These are phyloP conservation scores for Phacellophora camtschatica DNA, from an alignment of 30 jellyfish, hydroid and myxozoan species.

Conservation along the genomic window DNA sequence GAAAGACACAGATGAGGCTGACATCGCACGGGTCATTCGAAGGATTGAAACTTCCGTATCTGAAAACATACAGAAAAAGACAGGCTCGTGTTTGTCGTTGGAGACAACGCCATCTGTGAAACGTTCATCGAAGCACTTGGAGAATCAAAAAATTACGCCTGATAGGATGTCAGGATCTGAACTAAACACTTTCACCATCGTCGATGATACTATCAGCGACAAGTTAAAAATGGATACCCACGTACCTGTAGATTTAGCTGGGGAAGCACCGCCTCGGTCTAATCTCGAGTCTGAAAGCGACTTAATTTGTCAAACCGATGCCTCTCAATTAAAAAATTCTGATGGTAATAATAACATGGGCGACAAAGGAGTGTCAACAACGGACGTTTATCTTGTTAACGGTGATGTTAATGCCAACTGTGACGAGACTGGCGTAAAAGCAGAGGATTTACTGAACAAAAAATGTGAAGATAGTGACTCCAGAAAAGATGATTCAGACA, in stretches of 20 bases:
- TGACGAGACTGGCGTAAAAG: background rate
- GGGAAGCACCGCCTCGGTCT: background rate
- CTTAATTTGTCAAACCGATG: background rate
- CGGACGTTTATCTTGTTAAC: background rate
- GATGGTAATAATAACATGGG: constrained; percentile 6
- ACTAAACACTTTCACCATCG: background rate
- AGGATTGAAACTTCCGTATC: constrained; percentile 73
- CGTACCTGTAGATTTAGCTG: background rate
- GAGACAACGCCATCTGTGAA: constrained; percentile 12
- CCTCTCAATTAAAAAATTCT: background rate
- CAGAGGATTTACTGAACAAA: background rate
- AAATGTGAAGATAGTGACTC: background rate
- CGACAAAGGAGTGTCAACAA: background rate
- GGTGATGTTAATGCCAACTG: constrained; percentile 14
- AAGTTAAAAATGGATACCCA: background rate
- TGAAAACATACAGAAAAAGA: constrained; percentile 45
- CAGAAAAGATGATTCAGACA: background rate
- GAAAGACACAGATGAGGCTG: constrained; percentile 70
- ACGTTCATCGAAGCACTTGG: constrained; percentile 1
- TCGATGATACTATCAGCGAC: background rate
- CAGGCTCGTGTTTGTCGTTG: constrained; percentile 25
- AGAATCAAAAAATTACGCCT: constrained; percentile 15
- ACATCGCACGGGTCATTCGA: constrained; percentile 67
- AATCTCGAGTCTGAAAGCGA: background rate
- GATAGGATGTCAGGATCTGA: constrained; percentile 33